A percentile compares a stretch with the other conserved stretches of the same genome.
These are phyloP conservation scores for Aramus guarauna DNA, from an alignment of 2,113 vertebrate genomes.

Conservation along the genomic window DNA sequence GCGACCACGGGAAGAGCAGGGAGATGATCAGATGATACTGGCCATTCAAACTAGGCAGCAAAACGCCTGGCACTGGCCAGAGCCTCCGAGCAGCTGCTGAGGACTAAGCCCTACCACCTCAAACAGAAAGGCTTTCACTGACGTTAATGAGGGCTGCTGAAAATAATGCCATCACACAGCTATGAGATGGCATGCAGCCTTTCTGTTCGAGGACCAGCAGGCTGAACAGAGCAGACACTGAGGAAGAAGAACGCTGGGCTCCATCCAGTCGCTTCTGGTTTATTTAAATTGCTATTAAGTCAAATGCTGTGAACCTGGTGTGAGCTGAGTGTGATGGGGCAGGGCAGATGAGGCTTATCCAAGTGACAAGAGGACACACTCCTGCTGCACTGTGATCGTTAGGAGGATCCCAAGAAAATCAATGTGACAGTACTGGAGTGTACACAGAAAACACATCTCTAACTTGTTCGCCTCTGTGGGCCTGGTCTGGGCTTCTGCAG, in stretches of 20 bases:
- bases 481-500: neutral
- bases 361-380: neutral
- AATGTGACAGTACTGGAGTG: rapidly evolving
- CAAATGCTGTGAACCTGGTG: neutral
- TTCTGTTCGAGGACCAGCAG: neutral
- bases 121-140: constrained; percentile 62
- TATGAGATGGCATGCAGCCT: neutral
- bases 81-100: constrained; percentile 31
- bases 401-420: neutral
- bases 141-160: neutral
- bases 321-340: neutral
- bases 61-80: constrained; percentile 46
- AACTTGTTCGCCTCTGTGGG: neutral
- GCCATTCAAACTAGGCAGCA: neutral
- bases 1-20: neutral
- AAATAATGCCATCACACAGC: constrained; percentile 47
- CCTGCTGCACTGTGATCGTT: neutral
- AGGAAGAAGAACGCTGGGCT: neutral
- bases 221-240: neutral
- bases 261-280: neutral
- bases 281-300: neutral
- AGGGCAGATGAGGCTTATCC: neutral
- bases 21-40: neutral
- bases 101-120: neutral
- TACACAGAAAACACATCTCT: neutral